phyloP scores from a whole-genome alignment of 2,888 invertebrate genomes.

The Sialis lutaria region DNA sequence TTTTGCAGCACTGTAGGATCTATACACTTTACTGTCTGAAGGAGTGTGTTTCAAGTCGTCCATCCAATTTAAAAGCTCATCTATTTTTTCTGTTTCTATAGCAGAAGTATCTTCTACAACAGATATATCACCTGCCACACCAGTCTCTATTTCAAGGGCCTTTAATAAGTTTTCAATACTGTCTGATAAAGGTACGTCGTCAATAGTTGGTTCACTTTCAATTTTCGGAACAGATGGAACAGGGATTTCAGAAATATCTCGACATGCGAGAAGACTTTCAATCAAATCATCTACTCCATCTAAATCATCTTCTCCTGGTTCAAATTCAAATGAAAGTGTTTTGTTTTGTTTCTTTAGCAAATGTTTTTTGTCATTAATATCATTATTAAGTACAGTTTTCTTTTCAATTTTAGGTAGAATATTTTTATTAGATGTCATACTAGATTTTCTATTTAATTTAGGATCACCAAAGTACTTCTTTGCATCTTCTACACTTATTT shows the following conservation, averaged over 20 bases:
- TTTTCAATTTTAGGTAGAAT: not conserved
- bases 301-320: constrained; percentile 22
- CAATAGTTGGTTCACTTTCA: constrained; percentile 7
- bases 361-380: not conserved
- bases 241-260: constrained; percentile 20
- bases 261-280: constrained; percentile 22
- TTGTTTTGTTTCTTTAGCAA: constrained; percentile 4
- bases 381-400: constrained; percentile 3
- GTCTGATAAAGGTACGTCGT: constrained; percentile 17
- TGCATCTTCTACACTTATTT: constrained; percentile 16
- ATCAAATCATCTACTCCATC: constrained; percentile 24
- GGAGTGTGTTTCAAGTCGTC: constrained; percentile 23
- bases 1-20: constrained; percentile 22
- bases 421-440: constrained; percentile 9
- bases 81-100: constrained; percentile 21
- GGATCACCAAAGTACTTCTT: constrained; percentile 24
- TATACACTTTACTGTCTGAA: constrained; percentile 17
- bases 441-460: constrained; percentile 6
- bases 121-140: constrained; percentile 9
- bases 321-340: constrained; percentile 21
- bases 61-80: constrained; percentile 25
- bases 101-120: constrained; percentile 8
- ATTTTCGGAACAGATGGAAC: constrained; percentile 15
- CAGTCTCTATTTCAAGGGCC: constrained; percentile 22
- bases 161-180: constrained; percentile 26